These are phyloP conservation scores for Catagonus wagneri DNA, from an alignment of 2,113 vertebrate species.

Conservation along the genomic window DNA sequence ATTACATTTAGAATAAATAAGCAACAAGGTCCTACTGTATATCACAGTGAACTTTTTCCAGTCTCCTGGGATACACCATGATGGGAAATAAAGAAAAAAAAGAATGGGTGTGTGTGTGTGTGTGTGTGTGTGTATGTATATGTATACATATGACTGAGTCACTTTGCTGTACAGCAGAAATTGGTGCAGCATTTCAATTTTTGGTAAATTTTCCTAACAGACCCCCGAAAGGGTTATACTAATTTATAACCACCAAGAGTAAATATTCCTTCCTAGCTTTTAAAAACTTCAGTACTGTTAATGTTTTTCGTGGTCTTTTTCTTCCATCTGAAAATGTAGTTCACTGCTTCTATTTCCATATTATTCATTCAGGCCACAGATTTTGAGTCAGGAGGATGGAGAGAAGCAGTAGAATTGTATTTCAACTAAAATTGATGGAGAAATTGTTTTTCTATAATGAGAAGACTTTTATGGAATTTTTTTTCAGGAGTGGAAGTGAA, in stretches of 20 bases:
- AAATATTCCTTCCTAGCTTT: background rate
- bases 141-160: too few relatives aligned
- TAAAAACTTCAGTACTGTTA: background rate
- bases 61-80: too few relatives aligned
- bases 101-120: too few relatives aligned
- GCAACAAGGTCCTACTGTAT: too few relatives aligned
- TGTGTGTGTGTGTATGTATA: too few relatives aligned
- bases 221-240: background rate
- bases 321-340: background rate
- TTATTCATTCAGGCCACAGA: background rate
- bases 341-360: background rate
- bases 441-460: background rate
- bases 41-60: too few relatives aligned
- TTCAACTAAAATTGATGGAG: background rate
- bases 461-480: conserved; percentile 3
- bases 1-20: too few relatives aligned
- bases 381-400: background rate
- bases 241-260: background rate
- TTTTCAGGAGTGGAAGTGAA: background rate
- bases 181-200: background rate
- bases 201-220: background rate
- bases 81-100: too few relatives aligned
- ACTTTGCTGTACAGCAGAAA: too few relatives aligned
- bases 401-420: background rate
- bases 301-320: background rate